A percentile compares a stretch with the other conserved stretches of the same genome.
phyloP scores from a whole-genome alignment of 2,888 invertebrate species.

The Strigamia maritima region DNA sequence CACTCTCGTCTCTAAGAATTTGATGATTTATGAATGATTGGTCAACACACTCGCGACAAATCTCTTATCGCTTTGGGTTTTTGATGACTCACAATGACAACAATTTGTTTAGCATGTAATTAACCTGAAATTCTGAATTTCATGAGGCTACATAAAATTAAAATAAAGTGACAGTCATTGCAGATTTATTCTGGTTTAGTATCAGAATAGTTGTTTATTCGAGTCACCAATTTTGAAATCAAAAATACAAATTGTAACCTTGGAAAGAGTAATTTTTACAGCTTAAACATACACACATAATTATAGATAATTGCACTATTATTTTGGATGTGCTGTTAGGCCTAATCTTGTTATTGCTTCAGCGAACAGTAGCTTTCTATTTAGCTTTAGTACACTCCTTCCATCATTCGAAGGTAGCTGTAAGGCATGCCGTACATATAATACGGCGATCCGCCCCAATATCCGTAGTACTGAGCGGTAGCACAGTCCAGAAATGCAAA shows the following conservation, averaged over 20 bases:
- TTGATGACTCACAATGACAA: not conserved
- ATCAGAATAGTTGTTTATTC: not conserved
- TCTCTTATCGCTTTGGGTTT: not conserved
- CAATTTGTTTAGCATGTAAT: constrained; percentile 1
- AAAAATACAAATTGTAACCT: not conserved
- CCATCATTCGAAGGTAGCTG: not conserved
- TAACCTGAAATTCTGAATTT: not conserved
- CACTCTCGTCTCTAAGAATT: not conserved
- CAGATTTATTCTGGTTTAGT: not conserved
- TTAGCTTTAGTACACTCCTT: not conserved
- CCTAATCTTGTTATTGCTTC: not conserved
- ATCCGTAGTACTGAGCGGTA: not conserved
- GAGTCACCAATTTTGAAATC: not conserved
- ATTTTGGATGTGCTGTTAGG: not conserved
- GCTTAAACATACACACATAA: not conserved
- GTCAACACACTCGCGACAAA: not conserved
- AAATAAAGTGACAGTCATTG: not conserved
- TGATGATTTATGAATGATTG: not conserved
- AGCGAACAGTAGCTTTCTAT: not conserved
- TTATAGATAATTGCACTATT: not conserved
- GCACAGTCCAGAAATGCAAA: not conserved
- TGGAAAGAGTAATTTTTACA: not conserved
- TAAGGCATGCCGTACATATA: not conserved
- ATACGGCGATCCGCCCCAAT: not conserved
- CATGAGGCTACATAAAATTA: not conserved